These are phyloP conservation scores for Zeus faber DNA, from an alignment of 2,113 vertebrate species.

Conservation along the genomic window DNA sequence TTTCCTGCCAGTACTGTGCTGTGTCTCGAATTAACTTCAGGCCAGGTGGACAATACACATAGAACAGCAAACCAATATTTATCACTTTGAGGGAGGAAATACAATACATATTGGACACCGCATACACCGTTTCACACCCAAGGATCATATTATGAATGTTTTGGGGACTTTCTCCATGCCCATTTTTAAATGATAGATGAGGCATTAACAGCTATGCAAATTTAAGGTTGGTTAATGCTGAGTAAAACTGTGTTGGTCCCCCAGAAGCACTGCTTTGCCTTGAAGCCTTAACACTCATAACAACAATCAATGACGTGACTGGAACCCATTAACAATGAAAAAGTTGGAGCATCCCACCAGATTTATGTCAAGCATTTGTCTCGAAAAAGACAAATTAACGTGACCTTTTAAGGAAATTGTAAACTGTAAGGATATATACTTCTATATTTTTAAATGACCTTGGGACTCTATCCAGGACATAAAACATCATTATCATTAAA, in stretches of 20 bases:
- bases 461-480: too few species aligned
- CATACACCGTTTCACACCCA: too few species aligned
- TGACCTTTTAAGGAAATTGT: conserved; percentile 1
- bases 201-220: neutral
- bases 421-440: too few species aligned
- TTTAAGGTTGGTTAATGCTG: neutral
- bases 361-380: neutral
- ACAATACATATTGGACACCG: too few species aligned
- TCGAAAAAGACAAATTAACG: neutral
- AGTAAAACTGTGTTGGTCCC: neutral
- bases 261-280: neutral
- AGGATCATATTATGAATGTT: too few species aligned
- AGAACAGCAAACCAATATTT: too few species aligned
- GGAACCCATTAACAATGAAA: neutral
- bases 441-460: too few species aligned
- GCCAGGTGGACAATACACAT: too few species aligned
- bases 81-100: too few species aligned
- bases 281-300: conserved; percentile 12
- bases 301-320: conserved; percentile 2
- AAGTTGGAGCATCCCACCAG: neutral
- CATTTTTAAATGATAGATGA: neutral
- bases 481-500: too few species aligned
- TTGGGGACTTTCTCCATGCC: neutral
- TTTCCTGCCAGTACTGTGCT: conserved; percentile 42
- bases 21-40: too few species aligned